Conservation (phyloP, 2,888 invertebrate species). For the Torymus tubicola region DNA sequence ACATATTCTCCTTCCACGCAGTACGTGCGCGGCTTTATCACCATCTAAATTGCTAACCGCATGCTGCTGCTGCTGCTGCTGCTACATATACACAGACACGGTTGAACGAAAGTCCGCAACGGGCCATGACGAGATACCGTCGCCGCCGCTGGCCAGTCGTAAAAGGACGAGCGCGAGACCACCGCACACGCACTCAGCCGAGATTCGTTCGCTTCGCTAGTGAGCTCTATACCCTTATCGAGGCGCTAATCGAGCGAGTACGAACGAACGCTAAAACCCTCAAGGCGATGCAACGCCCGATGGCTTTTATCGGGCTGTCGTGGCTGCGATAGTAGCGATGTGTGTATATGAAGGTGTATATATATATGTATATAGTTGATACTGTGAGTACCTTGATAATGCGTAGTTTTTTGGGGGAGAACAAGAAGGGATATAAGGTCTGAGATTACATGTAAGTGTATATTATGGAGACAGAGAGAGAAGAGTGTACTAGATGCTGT, state of each 20-base stretch:
- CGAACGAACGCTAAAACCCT: not conserved
- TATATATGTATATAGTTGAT: too few relatives aligned
- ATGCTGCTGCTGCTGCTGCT: too few relatives aligned
- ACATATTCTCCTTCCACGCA: not conserved
- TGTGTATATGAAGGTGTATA: too few relatives aligned
- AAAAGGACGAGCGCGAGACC: slow-evolving; percentile 13
- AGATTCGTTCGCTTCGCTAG: too few relatives aligned
- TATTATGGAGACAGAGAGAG: too few relatives aligned
- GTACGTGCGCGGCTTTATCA: slow-evolving; percentile 10
- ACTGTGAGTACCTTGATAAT: too few relatives aligned
- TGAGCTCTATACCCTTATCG: not conserved
- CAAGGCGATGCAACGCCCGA: not conserved
- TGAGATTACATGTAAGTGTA: too few relatives aligned
- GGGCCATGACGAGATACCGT: too few relatives aligned
- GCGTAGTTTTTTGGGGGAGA: too few relatives aligned
- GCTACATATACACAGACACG: not conserved
- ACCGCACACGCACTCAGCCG: not conserved
- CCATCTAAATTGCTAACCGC: slow-evolving; percentile 28
- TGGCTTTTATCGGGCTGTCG: not conserved
- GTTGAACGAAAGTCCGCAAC: not conserved
- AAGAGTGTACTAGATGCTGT: too few relatives aligned
- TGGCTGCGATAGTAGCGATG: too few relatives aligned
- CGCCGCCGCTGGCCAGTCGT: not conserved
- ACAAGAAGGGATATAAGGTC: too few relatives aligned
- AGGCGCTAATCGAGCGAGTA: not conserved